Conservation (phyloP, 2,113 vertebrate genomes). For the Donacobius atricapilla region DNA sequence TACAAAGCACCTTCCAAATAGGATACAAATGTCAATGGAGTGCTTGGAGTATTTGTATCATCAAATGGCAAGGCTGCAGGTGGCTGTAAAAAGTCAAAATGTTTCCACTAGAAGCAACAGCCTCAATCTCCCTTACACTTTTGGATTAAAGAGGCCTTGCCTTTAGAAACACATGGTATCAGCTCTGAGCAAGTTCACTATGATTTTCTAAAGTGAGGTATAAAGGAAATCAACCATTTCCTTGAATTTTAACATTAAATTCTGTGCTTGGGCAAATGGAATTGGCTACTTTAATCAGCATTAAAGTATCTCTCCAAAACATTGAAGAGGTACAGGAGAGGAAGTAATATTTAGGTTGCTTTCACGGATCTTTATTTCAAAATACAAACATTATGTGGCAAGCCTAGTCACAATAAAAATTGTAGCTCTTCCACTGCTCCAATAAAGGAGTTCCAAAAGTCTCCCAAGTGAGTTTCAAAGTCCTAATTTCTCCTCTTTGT, state of each 20-base stretch:
- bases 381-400: background rate
- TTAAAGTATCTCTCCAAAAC: background rate
- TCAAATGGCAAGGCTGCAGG: background rate
- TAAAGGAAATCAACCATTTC: background rate
- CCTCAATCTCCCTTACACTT: background rate
- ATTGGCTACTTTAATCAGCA: background rate
- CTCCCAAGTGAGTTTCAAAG: background rate
- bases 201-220: background rate
- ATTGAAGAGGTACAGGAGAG: background rate
- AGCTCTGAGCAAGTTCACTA: background rate
- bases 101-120: background rate
- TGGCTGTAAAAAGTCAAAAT: background rate
- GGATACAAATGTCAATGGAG: background rate
- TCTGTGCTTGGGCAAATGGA: background rate
- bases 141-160: background rate
- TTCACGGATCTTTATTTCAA: background rate
- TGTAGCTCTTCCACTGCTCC: background rate
- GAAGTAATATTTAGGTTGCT: fast-evolving
- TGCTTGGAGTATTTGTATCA: background rate
- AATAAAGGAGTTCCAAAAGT: background rate
- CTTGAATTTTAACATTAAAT: background rate
- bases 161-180: background rate
- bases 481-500: background rate
- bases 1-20: background rate
- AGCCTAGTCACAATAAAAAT: background rate